Percentiles rank a stretch among this genome's conserved stretches.
phyloP scores from a whole-genome alignment of 2,888 invertebrate genomes.

The Calameuta pallipes region DNA sequence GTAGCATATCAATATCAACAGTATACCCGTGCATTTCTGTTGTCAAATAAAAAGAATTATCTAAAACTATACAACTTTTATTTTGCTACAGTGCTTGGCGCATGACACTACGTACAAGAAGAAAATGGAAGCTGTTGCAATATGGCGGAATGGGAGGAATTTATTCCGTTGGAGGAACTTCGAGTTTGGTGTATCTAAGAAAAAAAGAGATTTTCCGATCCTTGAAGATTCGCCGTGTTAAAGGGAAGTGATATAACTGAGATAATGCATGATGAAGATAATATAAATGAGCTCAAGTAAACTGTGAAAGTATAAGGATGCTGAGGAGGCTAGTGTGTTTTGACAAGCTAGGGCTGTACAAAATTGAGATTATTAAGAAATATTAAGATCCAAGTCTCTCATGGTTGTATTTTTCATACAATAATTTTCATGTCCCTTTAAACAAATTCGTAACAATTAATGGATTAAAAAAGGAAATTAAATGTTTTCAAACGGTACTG shows the following conservation, averaged over 20 bases:
- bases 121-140: not conserved
- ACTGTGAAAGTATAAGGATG: not conserved
- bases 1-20: not conserved
- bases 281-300: not conserved
- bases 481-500: not conserved
- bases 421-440: not conserved
- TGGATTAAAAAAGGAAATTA: not conserved
- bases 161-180: not conserved
- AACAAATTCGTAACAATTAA: not conserved
- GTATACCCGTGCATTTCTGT: not conserved
- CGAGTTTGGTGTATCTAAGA: not conserved
- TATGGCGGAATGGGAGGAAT: not conserved
- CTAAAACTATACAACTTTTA: not conserved
- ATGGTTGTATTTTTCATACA: not conserved
- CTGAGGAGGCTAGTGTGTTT: not conserved
- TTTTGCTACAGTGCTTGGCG: not conserved
- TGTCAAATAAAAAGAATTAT: not conserved
- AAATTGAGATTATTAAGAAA: not conserved
- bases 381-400: not conserved
- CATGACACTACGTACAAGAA: not conserved
- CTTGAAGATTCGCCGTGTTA: not conserved
- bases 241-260: not conserved
- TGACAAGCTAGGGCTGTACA: conserved; percentile 7
- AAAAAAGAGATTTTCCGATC: not conserved
- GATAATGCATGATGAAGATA: not conserved